Evolutionary conservation across 2,113 vertebrate genomes (phyloP).

Genomic region (Pyxicephalus adspersus): DNA sequence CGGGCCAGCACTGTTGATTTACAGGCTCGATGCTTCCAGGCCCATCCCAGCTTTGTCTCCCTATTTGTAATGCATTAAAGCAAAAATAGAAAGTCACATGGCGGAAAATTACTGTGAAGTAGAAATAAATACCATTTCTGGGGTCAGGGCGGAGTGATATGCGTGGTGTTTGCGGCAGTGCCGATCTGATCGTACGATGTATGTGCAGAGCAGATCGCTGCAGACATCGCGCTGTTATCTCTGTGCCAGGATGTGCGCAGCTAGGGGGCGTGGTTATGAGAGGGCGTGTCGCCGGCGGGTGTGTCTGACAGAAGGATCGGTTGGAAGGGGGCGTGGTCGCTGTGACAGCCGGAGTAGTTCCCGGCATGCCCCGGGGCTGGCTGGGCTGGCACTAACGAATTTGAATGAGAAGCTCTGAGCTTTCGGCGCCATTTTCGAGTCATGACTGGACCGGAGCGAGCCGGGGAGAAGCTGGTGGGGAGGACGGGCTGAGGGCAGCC

Average conservation of each 20-base stretch:
- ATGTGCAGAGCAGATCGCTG: no score
- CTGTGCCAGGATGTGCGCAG: not conserved
- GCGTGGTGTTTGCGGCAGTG: no score
- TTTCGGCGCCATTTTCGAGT: constrained; percentile 99
- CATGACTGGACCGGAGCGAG: constrained; percentile 79
- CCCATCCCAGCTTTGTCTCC: no score
- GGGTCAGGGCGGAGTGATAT: no score
- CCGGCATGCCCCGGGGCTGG: constrained; percentile 75
- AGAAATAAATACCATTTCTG: no score
- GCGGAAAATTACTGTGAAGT: no score
- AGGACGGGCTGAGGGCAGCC: not conserved
- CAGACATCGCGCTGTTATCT: not conserved
- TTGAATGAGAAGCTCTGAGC: constrained; percentile 93
- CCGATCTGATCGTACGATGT: no score
- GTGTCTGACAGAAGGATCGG: constrained; percentile 18
- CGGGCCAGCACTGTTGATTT: no score
- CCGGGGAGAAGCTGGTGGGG: constrained; percentile 52
- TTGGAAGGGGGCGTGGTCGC: constrained; percentile 62
- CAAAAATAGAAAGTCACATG: no score
- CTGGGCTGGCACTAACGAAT: constrained; percentile 89
- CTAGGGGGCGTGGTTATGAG: not conserved
- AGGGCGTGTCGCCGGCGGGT: constrained; percentile 19
- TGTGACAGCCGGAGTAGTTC: constrained; percentile 76
- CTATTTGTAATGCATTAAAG: no score
- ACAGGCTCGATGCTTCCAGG: no score